Percentiles rank a stretch among this genome's conserved stretches.
Evolutionary conservation across 2,113 vertebrate genomes (phyloP).

Genomic region (Caranx ignobilis): DNA sequence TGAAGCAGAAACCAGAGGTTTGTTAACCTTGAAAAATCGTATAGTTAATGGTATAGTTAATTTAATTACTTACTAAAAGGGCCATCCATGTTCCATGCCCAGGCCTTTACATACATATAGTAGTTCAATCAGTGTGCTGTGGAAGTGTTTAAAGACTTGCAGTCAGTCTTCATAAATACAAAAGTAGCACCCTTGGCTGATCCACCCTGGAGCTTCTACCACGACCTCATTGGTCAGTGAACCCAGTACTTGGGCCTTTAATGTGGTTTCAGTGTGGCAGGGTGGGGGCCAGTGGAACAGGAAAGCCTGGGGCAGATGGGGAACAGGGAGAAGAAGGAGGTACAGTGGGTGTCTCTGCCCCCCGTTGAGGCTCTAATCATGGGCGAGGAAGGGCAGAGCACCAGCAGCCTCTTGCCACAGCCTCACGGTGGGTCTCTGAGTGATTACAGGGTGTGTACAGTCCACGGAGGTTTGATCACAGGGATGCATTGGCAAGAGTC

Average conservation of each 20-base stretch:
- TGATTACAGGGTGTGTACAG: conserved; percentile 72
- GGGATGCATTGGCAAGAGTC: conserved; percentile 28
- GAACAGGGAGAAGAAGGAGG: not conserved
- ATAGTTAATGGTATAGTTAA: not conserved
- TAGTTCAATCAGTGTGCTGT: not conserved
- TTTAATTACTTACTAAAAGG: not conserved
- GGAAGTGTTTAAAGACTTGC: conserved; percentile 9
- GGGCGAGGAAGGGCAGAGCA: conserved; percentile 37
- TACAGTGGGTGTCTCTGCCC: not conserved
- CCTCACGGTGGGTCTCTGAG: conserved; percentile 56
- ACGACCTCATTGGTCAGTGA: conserved; percentile 35
- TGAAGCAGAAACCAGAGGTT: not conserved
- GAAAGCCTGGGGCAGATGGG: conserved; percentile 34
- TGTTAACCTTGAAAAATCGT: not conserved
- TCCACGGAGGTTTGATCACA: conserved; percentile 62
- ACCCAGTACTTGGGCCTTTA: conserved; percentile 35
- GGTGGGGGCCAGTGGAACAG: conserved; percentile 32
- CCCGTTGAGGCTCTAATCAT: conserved; percentile 65
- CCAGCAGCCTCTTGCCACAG: conserved; percentile 49
- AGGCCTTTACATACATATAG: not conserved
- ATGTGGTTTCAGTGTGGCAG: conserved; percentile 58
- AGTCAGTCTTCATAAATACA: conserved; percentile 32
- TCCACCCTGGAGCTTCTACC: conserved; percentile 31
- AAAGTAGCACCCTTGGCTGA: conserved; percentile 25
- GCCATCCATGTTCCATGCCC: not conserved